Base-by-base conservation (phyloP, 2,797 vertebrate species). In the Coregonus sp. region DNA sequence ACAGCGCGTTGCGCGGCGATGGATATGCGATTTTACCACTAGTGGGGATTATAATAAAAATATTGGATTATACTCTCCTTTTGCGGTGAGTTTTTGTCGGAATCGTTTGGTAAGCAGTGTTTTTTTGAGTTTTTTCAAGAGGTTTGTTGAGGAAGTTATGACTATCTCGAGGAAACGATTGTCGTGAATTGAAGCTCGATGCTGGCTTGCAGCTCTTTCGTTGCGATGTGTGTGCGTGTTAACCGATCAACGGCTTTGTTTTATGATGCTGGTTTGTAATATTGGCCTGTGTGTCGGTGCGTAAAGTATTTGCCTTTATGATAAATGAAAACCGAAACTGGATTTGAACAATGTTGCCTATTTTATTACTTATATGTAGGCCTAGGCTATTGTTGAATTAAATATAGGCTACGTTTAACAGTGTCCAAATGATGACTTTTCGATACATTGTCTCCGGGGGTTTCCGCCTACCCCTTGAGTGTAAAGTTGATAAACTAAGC, bases 71-170 rank as follows among this genome's bases (percentile, higher is more conserved):
- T 85, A 88, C 69, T 79, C 25, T 69, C 86, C 85, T 86, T 90
- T 92, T 93, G 86, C 93, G 94, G 94, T 95, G 89, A 95, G 94
- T 92, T 86, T 74, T 33, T 76, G 11, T 72, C 47, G 69, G 61
- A 59, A 81, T 84, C 31, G 74, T 70, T 73, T 76, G 75, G 74
- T 74, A 77, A 83, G 59, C 81, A 83, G 81, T 76, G 81, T 80
- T 84, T 88, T 84, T 84, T 86, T 81, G 65, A 78, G 80, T 82
- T n/a, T n/a, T n/a, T n/a, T n/a, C n/a, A n/a, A n/a, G 72, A 78
- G 70, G 70, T 88, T 79, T 79, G 89, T 89, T 87, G 81, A 90
- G 86, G 92, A 91, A 93, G 91, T 92, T 88, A 75, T 84, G 80
- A 79, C 87, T 82, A 87, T 83, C 75, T 91, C 84, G 85, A 91